phyloP scores from a whole-genome alignment of 2,888 invertebrate genomes.

The Erpobdella octoculata region DNA sequence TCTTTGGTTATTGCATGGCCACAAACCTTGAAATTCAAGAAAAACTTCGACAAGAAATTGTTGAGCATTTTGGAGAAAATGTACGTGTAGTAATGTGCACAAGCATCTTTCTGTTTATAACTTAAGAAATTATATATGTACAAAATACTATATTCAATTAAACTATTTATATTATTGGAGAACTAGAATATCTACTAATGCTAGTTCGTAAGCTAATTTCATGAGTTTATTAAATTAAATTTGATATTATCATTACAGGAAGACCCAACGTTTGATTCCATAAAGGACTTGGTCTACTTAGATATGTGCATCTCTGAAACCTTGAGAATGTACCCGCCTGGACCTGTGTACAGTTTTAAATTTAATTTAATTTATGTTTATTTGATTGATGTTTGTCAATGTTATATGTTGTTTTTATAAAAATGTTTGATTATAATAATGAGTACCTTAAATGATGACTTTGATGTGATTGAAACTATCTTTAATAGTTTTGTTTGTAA shows the following conservation, averaged over 20 bases:
- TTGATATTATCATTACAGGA: not conserved
- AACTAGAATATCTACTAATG: not conserved
- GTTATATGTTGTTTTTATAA: too few relatives aligned
- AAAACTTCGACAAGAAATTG: conserved; percentile 29
- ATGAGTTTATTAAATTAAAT: not conserved
- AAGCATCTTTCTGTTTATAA: not conserved
- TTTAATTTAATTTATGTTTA: not conserved
- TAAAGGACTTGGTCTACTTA: conserved; percentile 29
- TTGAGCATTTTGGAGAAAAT: conserved; percentile 3
- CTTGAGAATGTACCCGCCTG: conserved; percentile 29
- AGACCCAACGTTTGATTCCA: conserved; percentile 25
- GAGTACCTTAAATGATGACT: too few relatives aligned
- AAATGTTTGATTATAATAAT: too few relatives aligned
- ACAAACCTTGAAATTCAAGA: conserved; percentile 30
- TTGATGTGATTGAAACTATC: too few relatives aligned
- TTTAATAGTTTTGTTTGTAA: too few relatives aligned
- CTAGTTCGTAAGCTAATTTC: too few relatives aligned
- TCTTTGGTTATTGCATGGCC: conserved; percentile 31
- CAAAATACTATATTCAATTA: not conserved
- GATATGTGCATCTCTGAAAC: conserved; percentile 32
- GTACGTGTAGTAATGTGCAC: not conserved
- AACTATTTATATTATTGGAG: not conserved
- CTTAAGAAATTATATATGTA: not conserved
- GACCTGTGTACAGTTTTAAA: too few relatives aligned
- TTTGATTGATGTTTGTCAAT: too few relatives aligned